A percentile compares a stretch with the other conserved stretches of the same genome.
Conservation (phyloP, 2,888 invertebrate genomes). For the Choreutis nemorana region DNA sequence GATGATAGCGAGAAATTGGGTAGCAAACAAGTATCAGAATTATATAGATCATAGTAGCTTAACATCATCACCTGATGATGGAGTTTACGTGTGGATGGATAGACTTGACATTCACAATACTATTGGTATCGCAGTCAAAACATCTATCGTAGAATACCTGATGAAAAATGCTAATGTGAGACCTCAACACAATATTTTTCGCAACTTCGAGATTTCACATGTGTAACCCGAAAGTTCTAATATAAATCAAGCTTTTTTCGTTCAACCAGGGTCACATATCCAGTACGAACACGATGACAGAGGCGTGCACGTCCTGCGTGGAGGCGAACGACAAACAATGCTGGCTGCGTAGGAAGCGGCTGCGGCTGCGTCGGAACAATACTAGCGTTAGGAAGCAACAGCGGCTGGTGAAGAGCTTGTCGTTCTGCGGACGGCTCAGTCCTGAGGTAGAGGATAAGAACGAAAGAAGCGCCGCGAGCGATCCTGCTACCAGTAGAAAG, state of each 20-base stretch:
- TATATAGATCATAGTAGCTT: too few relatives aligned
- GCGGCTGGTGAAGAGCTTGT: slow-evolving; percentile 75
- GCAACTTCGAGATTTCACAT: too few relatives aligned
- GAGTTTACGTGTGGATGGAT: too few relatives aligned
- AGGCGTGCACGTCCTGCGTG: slow-evolving; percentile 59
- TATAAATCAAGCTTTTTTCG: slow-evolving; percentile 2
- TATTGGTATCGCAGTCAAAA: too few relatives aligned
- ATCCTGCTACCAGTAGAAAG: slow-evolving; percentile 68
- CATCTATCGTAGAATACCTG: too few relatives aligned
- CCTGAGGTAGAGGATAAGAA: slow-evolving; percentile 65
- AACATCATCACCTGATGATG: too few relatives aligned
- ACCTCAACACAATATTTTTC: too few relatives aligned
- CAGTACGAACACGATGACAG: slow-evolving; percentile 62
- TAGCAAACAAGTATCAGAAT: too few relatives aligned
- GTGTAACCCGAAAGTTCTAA: too few relatives aligned
- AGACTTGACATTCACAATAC: too few relatives aligned
- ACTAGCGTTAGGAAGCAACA: slow-evolving; percentile 33
- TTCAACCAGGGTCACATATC: slow-evolving; percentile 50
- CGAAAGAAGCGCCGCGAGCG: slow-evolving; percentile 69
- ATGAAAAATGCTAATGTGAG: too few relatives aligned
- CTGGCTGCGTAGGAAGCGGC: slow-evolving; percentile 47
- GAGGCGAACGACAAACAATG: slow-evolving; percentile 56
- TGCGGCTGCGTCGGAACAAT: slow-evolving; percentile 37
- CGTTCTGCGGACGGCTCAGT: slow-evolving; percentile 72
- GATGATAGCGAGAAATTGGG: too few relatives aligned